Conservation (phyloP, 2,113 vertebrate species). For the Amphiprion ocellaris region DNA sequence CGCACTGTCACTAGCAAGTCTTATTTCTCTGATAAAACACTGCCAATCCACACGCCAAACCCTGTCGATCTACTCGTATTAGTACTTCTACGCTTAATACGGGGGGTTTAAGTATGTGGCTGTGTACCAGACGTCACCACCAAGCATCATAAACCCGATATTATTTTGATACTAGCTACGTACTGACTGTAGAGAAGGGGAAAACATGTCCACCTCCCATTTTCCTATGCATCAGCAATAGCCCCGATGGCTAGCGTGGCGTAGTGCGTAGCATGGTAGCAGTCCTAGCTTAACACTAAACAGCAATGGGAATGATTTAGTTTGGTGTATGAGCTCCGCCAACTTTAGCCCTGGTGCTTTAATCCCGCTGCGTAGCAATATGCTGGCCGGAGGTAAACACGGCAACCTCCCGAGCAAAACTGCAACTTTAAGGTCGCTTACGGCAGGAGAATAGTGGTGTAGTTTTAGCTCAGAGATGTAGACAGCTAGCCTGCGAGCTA, state of each 20-base stretch:
- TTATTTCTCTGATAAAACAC: constrained; percentile 36
- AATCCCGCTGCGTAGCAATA: neutral
- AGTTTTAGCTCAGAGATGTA: constrained; percentile 57
- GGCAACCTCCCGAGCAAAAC: constrained; percentile 16
- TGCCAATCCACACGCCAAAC: constrained; percentile 7
- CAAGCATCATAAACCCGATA: constrained; percentile 42
- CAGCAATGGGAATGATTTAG: constrained; percentile 41
- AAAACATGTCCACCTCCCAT: constrained; percentile 87
- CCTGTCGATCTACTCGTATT: neutral
- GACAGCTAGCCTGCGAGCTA: constrained; percentile 73
- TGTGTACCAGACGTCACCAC: constrained; percentile 3
- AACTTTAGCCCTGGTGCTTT: constrained; percentile 29
- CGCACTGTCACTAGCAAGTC: constrained; percentile 66
- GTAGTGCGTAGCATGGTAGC: constrained; percentile 83
- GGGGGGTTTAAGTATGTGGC: neutral
- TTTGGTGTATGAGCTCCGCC: constrained; percentile 15
- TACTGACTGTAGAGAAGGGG: constrained; percentile 82
- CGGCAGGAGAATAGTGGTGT: constrained; percentile 36
- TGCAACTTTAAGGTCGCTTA: constrained; percentile 48
- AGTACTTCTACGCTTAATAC: neutral
- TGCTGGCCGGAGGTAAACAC: constrained; percentile 16
- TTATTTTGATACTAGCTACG: constrained; percentile 76
- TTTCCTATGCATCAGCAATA: constrained; percentile 87
- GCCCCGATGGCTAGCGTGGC: constrained; percentile 81
- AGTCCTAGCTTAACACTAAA: constrained; percentile 67